phyloP scores from a whole-genome alignment of 2,888 invertebrate genomes.

The Drosophila mimetica region DNA sequence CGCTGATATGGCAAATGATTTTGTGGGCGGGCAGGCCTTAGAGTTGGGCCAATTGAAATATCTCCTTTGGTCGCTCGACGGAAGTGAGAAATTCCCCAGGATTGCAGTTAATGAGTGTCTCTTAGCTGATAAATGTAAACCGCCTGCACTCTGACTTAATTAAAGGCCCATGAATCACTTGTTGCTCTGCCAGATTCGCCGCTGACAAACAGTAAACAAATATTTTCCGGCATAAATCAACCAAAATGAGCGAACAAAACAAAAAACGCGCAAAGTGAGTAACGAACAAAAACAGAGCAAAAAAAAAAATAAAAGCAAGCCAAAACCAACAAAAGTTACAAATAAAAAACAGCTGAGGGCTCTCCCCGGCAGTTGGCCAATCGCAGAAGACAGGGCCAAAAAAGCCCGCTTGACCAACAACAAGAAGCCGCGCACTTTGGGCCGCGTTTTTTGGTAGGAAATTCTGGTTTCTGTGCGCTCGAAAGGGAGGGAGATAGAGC shows the following conservation, averaged over 20 bases:
- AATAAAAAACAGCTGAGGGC: slow-evolving; percentile 68
- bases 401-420: slow-evolving; percentile 65
- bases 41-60: slow-evolving; percentile 35
- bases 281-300: slow-evolving; percentile 49
- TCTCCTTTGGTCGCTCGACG: not conserved
- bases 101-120: slow-evolving; percentile 52
- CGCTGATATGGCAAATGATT: slow-evolving; percentile 66
- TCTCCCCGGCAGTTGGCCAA: slow-evolving; percentile 59
- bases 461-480: slow-evolving; percentile 31
- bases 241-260: slow-evolving; percentile 64
- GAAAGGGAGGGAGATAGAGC: slow-evolving; percentile 37
- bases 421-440: slow-evolving; percentile 62
- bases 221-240: slow-evolving; percentile 73
- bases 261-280: slow-evolving; percentile 55
- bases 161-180: slow-evolving; percentile 70
- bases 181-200: slow-evolving; percentile 55
- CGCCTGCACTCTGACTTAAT: slow-evolving; percentile 49
- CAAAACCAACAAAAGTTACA: slow-evolving; percentile 1
- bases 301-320: slow-evolving; percentile 39
- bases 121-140: slow-evolving; percentile 11
- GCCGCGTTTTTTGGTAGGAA: slow-evolving; percentile 37
- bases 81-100: slow-evolving; percentile 6
- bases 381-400: slow-evolving; percentile 67
- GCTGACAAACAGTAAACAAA: slow-evolving; percentile 46
- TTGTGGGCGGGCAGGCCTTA: slow-evolving; percentile 29